Percentiles rank a stretch among this genome's conserved stretches.
Evolutionary conservation across 2,113 vertebrate genomes (phyloP).

Genomic region (Raja brachyura): DNA sequence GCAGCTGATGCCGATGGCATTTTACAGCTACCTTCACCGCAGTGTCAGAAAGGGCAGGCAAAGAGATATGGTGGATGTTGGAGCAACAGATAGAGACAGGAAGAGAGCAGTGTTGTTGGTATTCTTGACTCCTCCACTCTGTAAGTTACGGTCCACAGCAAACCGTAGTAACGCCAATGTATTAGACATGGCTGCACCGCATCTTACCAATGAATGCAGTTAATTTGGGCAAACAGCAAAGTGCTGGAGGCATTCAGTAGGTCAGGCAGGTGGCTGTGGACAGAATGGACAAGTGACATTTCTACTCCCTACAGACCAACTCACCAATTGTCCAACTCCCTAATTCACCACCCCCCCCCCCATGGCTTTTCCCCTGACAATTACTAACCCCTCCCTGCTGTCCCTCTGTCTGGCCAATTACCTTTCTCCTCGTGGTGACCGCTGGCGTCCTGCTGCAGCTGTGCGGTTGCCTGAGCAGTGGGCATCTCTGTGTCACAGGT

Average conservation of each 20-base stretch:
- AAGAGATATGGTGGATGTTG: neutral
- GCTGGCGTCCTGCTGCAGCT: neutral
- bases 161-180: neutral
- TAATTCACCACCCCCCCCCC: no score
- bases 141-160: neutral
- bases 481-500: conserved; percentile 40
- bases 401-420: no score
- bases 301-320: no score
- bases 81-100: neutral
- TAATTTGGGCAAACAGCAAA: neutral
- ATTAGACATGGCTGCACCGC: neutral
- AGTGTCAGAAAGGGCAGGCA: neutral
- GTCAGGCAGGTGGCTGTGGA: no score
- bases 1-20: neutral
- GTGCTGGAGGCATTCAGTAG: neutral
- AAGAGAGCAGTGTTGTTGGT: no score
- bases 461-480: conserved; percentile 41
- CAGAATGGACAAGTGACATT: no score
- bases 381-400: no score
- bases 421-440: neutral
- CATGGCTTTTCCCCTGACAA: neutral
- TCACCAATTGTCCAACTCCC: no score
- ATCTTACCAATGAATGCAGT: neutral
- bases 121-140: neutral
- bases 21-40: neutral